These are phyloP conservation scores for Entomobrya proxima DNA, from an alignment of 2,888 invertebrate genomes.

Conservation along the genomic window DNA sequence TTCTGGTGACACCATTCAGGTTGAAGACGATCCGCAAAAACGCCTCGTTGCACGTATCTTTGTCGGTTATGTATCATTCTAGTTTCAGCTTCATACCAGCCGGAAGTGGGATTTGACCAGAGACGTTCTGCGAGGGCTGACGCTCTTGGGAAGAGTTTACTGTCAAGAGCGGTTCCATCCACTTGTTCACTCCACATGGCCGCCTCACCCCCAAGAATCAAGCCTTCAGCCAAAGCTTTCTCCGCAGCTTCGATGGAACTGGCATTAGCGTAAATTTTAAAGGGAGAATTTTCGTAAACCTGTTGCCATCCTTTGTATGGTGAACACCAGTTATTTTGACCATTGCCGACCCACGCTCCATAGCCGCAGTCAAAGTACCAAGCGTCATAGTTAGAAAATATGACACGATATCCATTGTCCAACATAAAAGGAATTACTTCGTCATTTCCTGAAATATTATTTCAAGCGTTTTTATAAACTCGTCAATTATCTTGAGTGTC, in stretches of 20 bases:
- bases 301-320: conserved; percentile 94
- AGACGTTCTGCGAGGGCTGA: conserved; percentile 73
- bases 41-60: conserved; percentile 68
- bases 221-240: conserved; percentile 66
- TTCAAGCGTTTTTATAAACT: background rate
- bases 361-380: conserved; percentile 92
- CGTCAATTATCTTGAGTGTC: background rate
- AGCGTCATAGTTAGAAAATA: conserved; percentile 91
- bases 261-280: conserved; percentile 78
- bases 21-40: conserved; percentile 71
- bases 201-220: conserved; percentile 85
- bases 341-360: conserved; percentile 87
- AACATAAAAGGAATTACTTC: conserved; percentile 81
- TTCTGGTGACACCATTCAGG: conserved; percentile 75
- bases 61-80: conserved; percentile 73
- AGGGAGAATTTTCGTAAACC: conserved; percentile 86
- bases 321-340: conserved; percentile 90
- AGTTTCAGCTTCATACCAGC: conserved; percentile 71
- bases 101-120: conserved; percentile 73
- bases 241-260: conserved; percentile 58
- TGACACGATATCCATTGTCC: conserved; percentile 85
- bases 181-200: conserved; percentile 91
- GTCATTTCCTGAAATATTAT: conserved; percentile 79
- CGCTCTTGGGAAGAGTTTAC: conserved; percentile 72
- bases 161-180: conserved; percentile 70